Conservation (phyloP, 2,888 invertebrate species). For the Hypselothyrea guttata region DNA sequence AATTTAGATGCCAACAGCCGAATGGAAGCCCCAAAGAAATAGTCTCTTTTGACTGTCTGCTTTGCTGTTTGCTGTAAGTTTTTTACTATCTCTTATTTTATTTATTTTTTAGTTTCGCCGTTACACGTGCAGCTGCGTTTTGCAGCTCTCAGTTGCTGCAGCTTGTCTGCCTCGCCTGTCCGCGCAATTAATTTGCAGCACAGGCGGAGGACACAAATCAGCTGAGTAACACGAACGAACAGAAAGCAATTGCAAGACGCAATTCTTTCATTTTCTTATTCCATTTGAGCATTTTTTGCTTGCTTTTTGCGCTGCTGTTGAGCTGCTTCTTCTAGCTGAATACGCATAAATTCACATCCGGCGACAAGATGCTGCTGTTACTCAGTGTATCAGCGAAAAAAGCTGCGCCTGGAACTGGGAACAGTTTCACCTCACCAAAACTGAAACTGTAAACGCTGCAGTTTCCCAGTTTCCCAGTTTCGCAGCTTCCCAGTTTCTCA, state of each 20-base stretch:
- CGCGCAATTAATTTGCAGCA: conserved; percentile 73
- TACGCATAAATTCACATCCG: conserved; percentile 76
- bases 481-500: conserved; percentile 69
- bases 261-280: conserved; percentile 2
- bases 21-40: conserved; percentile 17
- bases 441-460: conserved; percentile 63
- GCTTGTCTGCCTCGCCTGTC: conserved; percentile 53
- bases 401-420: conserved; percentile 1
- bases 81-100: conserved; percentile 6
- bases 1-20: conserved; percentile 41
- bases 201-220: conserved; percentile 69
- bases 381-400: conserved; percentile 7
- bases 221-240: conserved; percentile 46
- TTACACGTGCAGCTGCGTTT: conserved; percentile 19
- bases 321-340: conserved; percentile 56
- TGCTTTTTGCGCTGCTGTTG: conserved; percentile 11
- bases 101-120: conserved; percentile 21
- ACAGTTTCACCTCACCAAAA: conserved; percentile 40
- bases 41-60: neutral
- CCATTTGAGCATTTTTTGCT: neutral
- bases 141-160: conserved; percentile 28
- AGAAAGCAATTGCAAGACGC: conserved; percentile 48
- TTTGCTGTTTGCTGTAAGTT: neutral
- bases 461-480: conserved; percentile 71
- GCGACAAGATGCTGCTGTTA: conserved; percentile 65